Conservation (phyloP, 2,888 invertebrate genomes). For the Latrodectus hesperus region DNA sequence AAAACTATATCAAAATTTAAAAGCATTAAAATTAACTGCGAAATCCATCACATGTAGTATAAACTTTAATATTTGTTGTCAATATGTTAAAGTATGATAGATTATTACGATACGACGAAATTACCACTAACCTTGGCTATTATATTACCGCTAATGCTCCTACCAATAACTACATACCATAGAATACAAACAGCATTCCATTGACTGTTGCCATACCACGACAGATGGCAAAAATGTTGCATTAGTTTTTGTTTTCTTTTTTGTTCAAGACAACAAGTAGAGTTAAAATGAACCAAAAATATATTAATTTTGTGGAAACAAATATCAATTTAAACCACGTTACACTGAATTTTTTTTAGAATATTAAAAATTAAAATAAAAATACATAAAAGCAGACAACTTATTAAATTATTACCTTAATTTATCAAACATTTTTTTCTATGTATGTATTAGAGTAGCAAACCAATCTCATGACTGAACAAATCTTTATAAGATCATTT, state of each 20-base stretch:
- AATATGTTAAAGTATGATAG: not conserved
- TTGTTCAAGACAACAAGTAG: not conserved
- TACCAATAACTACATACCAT: slow-evolving; percentile 69
- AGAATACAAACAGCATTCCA: slow-evolving; percentile 70
- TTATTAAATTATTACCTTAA: too few relatives aligned
- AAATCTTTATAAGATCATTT: too few relatives aligned
- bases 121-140: slow-evolving; percentile 8
- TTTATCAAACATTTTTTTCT: too few relatives aligned
- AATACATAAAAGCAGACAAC: too few relatives aligned
- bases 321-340: too few relatives aligned
- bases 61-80: not conserved
- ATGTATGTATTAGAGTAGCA: too few relatives aligned
- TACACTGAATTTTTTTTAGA: too few relatives aligned
- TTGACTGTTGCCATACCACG: slow-evolving; percentile 56
- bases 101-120: not conserved
- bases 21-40: not conserved
- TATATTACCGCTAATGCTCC: slow-evolving; percentile 57
- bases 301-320: too few relatives aligned
- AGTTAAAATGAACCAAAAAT: too few relatives aligned
- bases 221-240: slow-evolving; percentile 36
- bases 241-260: slow-evolving; percentile 38
- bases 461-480: too few relatives aligned
- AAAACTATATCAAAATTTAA: not conserved
- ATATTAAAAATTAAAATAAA: too few relatives aligned
- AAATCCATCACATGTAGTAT: not conserved